Base-by-base conservation (phyloP, 2,888 invertebrate species). In the Acanthosepion lycidas region DNA sequence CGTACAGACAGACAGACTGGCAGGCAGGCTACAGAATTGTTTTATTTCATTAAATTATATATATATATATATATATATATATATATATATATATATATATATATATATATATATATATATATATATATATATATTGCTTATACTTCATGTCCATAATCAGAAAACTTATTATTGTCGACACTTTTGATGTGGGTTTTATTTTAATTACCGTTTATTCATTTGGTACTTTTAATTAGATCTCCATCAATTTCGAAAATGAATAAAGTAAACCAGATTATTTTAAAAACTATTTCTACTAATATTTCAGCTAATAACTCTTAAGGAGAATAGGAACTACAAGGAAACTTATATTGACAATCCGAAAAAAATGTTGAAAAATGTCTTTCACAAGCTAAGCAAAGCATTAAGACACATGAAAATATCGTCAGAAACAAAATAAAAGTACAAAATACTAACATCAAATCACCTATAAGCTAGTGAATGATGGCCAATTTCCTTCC, bases 71-170 rank as follows among this genome's bases (percentile, higher is more conserved):
- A n/a, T n/a, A n/a, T n/a, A n/a, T n/a, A n/a, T n/a, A n/a, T n/a
- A n/a, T n/a, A n/a, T n/a, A 78, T 78, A 78, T n/a, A 78, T 78
- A 78, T n/a, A 78, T 78, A 78, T 78, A 78, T 78, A 78, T 78
- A 78, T 78, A 78, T 78, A 78, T 78, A 78, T 78, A 78, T 78
- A 78, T 78, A 78, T 78, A 78, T 78, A 78, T 78, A 78, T 78
- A 78, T 78, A 78, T 78, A 78, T 78, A 78, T 78, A 78, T 78
- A n/a, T 59, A 23, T 2, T 23, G n/a, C 33, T n/a, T 78, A n/a
- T 33, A 15, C n/a, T 33, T 78, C 78, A 18, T 78, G n/a, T 78
- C n/a, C 78, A 78, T 78, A 78, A 78, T 78, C n/a, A 78, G 78
- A n/a, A n/a, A 59, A 78, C n/a, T 78, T 78, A 78, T 78, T 78